Percentiles rank a stretch among this genome's conserved stretches.
Conservation (phyloP, 1,140 invertebrate species). For the Drosophila pseudoananassae region DNA sequence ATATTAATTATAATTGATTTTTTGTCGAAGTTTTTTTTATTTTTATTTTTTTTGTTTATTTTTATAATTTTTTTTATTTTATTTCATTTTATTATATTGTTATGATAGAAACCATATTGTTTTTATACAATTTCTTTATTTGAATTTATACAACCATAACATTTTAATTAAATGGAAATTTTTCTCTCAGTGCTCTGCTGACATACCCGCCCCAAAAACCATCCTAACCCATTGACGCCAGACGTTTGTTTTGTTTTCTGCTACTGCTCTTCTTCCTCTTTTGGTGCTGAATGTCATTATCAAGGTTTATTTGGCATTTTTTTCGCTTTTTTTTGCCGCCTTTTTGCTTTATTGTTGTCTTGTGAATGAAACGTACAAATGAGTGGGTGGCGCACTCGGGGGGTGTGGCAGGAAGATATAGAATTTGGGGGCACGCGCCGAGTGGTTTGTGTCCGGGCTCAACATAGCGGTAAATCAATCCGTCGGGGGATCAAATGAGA, state of each 20-base stretch:
- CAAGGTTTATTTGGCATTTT: constrained; percentile 77
- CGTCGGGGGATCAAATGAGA: constrained; percentile 21
- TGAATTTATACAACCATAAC: not conserved
- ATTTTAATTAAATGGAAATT: not conserved
- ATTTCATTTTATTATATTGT: too few relatives aligned
- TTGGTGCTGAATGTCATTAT: constrained; percentile 75
- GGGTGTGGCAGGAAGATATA: constrained; percentile 9
- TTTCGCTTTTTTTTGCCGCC: constrained; percentile 44
- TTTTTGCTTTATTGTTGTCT: constrained; percentile 49
- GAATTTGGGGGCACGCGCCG: constrained; percentile 7
- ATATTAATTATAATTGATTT: not conserved
- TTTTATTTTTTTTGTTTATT: not conserved
- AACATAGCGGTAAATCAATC: constrained; percentile 44
- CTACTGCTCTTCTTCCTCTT: constrained; percentile 25
- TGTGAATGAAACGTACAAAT: constrained; percentile 52
- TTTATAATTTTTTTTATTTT: not conserved
- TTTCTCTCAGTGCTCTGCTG: not conserved
- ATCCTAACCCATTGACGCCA: constrained; percentile 51
- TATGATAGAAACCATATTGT: too few relatives aligned
- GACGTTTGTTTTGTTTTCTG: constrained; percentile 42
- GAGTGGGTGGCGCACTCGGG: constrained; percentile 4
- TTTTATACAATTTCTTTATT: too few relatives aligned
- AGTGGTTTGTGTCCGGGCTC: constrained; percentile 23
- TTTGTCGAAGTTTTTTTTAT: not conserved
- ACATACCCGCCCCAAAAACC: constrained; percentile 20